phyloP scores from a whole-genome alignment of 2,113 vertebrate species.

The Nymphicus hollandicus region DNA sequence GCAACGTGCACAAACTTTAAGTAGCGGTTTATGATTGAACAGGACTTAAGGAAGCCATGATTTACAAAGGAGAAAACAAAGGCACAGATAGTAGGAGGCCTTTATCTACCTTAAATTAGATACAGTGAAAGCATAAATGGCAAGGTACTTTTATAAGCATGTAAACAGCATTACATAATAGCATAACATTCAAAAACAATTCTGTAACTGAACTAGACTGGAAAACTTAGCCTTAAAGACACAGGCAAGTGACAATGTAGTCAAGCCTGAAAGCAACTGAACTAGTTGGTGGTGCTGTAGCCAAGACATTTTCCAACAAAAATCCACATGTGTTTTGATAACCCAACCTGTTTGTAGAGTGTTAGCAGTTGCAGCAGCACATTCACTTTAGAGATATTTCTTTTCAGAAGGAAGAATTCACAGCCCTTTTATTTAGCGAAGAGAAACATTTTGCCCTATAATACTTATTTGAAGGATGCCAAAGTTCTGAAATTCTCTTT shows the following conservation, averaged over 20 bases:
- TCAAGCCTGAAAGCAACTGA: neutral
- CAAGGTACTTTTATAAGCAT: neutral
- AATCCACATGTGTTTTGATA: neutral
- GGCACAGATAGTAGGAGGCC: neutral
- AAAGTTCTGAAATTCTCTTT: neutral
- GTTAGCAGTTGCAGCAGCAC: neutral
- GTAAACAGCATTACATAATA: neutral
- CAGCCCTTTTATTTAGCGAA: neutral
- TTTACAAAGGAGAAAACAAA: neutral
- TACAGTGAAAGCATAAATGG: neutral
- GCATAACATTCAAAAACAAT: neutral
- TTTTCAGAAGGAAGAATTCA: neutral
- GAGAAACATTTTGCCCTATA: neutral
- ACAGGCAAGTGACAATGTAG: neutral
- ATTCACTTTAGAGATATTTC: neutral
- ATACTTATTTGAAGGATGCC: neutral
- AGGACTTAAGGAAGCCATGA: neutral
- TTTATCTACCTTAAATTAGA: neutral
- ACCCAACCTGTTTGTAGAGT: neutral
- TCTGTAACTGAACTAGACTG: neutral
- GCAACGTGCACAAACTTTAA: neutral
- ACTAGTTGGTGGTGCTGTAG: neutral
- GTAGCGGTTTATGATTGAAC: neutral
- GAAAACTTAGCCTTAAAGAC: neutral
- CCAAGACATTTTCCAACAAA: neutral